Evolutionary conservation across 1,140 invertebrate species (phyloP).

Genomic region (Brachionus rotundiformis): DNA sequence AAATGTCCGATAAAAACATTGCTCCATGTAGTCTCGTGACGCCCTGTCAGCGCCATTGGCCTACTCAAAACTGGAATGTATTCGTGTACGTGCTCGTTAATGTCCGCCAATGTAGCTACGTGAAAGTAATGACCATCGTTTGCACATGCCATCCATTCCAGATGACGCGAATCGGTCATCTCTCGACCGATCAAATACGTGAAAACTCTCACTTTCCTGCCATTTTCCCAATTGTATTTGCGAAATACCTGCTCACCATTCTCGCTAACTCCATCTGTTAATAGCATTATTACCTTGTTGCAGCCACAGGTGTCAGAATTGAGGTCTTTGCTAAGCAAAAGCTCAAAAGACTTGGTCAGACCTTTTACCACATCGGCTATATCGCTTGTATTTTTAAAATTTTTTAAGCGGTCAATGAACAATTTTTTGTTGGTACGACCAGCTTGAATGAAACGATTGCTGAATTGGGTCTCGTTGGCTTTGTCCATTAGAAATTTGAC

Average conservation of each 20-base stretch:
- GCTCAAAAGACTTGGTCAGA: conserved; percentile 82
- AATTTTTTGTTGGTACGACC: conserved; percentile 40
- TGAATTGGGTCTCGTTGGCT: not conserved
- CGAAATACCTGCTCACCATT: conserved; percentile 87
- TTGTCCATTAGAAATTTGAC: conserved; percentile 21
- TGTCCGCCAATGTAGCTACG: conserved; percentile 40
- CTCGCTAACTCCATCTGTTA: conserved; percentile 94
- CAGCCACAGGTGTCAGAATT: conserved; percentile 68
- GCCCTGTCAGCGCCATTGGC: conserved; percentile 25
- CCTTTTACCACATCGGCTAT: conserved; percentile 93
- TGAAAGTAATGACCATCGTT: conserved; percentile 47
- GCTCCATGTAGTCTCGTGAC: conserved; percentile 48
- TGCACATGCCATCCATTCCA: conserved; percentile 61
- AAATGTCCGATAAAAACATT: conserved; percentile 52
- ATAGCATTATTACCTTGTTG: conserved; percentile 96
- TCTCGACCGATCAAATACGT: conserved; percentile 95
- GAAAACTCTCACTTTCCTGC: conserved; percentile 76
- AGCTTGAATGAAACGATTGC: conserved; percentile 8
- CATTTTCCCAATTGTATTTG: conserved; percentile 74
- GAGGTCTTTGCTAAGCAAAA: conserved; percentile 66
- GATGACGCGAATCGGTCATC: conserved; percentile 74
- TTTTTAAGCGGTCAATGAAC: conserved; percentile 6
- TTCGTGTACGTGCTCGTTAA: conserved; percentile 50
- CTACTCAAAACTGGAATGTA: conserved; percentile 52
- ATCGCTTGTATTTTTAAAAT: conserved; percentile 72